Base-by-base conservation (phyloP, 1,140 invertebrate species). In the Hirudo medicinalis region DNA sequence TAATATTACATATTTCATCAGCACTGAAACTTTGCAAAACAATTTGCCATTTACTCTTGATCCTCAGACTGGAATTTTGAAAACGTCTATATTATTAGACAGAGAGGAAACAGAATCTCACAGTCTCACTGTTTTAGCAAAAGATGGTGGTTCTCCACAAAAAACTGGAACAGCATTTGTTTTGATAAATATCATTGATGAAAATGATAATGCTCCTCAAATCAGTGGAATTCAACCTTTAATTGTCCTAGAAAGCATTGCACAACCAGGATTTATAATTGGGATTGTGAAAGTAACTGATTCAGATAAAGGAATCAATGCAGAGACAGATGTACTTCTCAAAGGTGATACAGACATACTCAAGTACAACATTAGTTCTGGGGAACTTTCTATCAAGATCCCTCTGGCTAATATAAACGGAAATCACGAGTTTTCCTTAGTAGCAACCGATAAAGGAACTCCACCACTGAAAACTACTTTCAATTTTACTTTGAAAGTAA, bases 151-250 rank as follows among this genome's bases (percentile, higher is more conserved):
- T 1, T 71, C 68, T 0, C 78, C 78, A 15, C 57, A 75, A 4
- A 73, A 75, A 63, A 75, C 72, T 15, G 74, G 73, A 1, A 71
- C 73, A 3, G 54, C 70, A 15, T 67, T 60, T 0, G 76, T 78
- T 36, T 57, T 73, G 5, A 75, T 78, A 22, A 70, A 74, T 27
- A 74, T 79, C 9, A 25, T 54, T 22, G 78, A 79, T 73, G 70
- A 74, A 25, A 77, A 77, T 69, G 76, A 77, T 70, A 76, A 77
- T 70, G 55, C 76, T 0, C 77, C 77, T 3, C 57, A 71, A 20
- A 76, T 78, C 57, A 67, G 67, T 15, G 68, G 75, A 69, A 72
- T 69, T 25, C 72, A 70, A n/a, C 75, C 76, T 71, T 36, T 68
- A 54, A 73, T 73, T 29, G 73, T 71, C 70, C 40, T 77, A 17